Conservation (phyloP, 2,888 invertebrate species). For the Rotaria sp. region DNA sequence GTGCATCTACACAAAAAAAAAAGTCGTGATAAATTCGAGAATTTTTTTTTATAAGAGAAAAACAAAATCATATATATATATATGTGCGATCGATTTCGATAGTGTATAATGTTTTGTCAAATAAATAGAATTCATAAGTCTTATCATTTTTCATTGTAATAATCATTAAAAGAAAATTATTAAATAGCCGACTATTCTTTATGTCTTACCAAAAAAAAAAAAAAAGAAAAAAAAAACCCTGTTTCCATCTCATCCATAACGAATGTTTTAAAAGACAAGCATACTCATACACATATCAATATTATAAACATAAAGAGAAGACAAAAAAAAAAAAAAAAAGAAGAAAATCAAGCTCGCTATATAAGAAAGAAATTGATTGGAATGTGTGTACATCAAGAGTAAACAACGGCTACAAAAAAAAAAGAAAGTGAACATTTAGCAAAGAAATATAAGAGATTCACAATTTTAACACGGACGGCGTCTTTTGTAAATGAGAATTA, state of each 20-base stretch:
- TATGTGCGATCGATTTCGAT: too few relatives aligned
- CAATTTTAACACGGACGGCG: slow-evolving; percentile 17
- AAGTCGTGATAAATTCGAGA: too few relatives aligned
- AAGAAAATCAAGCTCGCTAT: background rate
- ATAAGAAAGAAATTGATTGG: background rate
- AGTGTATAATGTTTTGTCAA: too few relatives aligned
- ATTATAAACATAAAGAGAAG: background rate
- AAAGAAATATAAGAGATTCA: background rate
- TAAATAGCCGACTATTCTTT: background rate
- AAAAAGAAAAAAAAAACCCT: background rate
- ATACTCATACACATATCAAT: background rate
- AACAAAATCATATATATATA: too few relatives aligned
- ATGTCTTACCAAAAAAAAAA: background rate
- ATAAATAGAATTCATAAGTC: too few relatives aligned
- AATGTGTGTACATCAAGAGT: slow-evolving; percentile 9
- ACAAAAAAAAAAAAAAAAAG: background rate
- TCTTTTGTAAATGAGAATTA: background rate
- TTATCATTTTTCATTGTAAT: too few relatives aligned
- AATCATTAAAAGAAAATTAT: background rate
- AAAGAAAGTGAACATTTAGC: background rate
- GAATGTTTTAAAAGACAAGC: background rate
- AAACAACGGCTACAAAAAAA: slow-evolving; percentile 1
- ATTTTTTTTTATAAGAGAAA: too few relatives aligned
- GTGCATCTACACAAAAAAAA: too few relatives aligned
- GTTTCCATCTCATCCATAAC: background rate